A percentile compares a stretch with the other conserved stretches of the same genome.
Evolutionary conservation across 2,888 invertebrate genomes (phyloP).

Genomic region (Phyllotreta striolata): DNA sequence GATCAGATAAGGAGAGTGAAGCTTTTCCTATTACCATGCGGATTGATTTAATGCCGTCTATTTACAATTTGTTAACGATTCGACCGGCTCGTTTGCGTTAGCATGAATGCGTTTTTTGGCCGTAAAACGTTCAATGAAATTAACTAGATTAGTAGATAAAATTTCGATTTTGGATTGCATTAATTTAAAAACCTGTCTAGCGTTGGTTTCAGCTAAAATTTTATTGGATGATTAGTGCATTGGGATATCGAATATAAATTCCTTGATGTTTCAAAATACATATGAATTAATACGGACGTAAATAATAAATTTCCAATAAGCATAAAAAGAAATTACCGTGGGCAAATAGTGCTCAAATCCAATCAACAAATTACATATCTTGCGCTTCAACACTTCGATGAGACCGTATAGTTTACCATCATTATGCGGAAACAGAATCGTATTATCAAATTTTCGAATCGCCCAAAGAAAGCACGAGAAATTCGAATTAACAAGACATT

Average conservation of each 20-base stretch:
- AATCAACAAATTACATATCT: slow-evolving; percentile 39
- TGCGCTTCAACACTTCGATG: slow-evolving; percentile 33
- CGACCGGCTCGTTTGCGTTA: too few species aligned
- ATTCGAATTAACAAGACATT: slow-evolving; percentile 11
- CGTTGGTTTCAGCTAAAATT: too few species aligned
- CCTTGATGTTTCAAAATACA: background rate
- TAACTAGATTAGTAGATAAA: too few species aligned
- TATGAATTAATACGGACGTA: too few species aligned
- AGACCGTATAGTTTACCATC: slow-evolving; percentile 19
- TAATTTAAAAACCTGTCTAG: too few species aligned
- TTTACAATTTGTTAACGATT: background rate
- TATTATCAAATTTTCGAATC: slow-evolving; percentile 2
- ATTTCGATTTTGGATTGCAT: too few species aligned
- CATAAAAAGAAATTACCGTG: slow-evolving; percentile 35
- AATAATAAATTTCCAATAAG: background rate
- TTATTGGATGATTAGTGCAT: too few species aligned
- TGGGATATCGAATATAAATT: too few species aligned
- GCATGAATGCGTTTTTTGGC: too few species aligned
- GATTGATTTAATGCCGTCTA: slow-evolving; percentile 20
- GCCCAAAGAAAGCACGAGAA: background rate
- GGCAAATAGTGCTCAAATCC: slow-evolving; percentile 34
- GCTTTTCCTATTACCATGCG: slow-evolving; percentile 28
- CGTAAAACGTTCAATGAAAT: too few species aligned
- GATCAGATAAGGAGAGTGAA: slow-evolving; percentile 40
- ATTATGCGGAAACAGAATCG: slow-evolving; percentile 24